Evolutionary conservation across 1,140 invertebrate species (phyloP), one percentile per base, ranked within the genome.

Genomic region (Euura saliciscinereae): DNA sequence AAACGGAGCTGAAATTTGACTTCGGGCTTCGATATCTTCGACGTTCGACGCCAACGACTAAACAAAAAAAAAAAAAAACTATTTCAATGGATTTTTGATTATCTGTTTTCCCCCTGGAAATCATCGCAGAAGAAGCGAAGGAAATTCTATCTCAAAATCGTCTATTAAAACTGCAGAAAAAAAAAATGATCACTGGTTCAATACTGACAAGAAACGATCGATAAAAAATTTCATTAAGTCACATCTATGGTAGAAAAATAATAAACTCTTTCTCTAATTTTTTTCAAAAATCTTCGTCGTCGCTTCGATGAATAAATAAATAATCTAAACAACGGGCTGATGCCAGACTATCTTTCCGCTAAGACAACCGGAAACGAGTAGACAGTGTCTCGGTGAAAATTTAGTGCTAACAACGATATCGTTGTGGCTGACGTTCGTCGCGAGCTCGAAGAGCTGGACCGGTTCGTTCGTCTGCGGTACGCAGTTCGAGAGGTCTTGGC

Each of bases 391-490:
- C 0, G 96, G 96, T 70, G 94, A 97, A 84, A 98, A 98, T 86
- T 95, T 96, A 70, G 95, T 96, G 82, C 95, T 94, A 42, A 98
- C 91, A n/a, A 98, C 96, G 69, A 95, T 92, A 79, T 96, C 93
- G 43, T 90, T 87, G 81, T 98, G 96, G 77, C 92, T 92, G 69
- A 92, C 88, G 76, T 91, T 93, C 6, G 91, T 91, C 2, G 91
- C 91, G 43, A 97, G 80, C 81, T 95, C 91, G 75, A 89, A 80
- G 70, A 92, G 79, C 78, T 89, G 75, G 82, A 88, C 77, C 86
- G 88, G 75, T 84, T 84, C 84, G 83, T 77, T 76, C 84, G 85
- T 77, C 71, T 77, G 59, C 11, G 91, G 90, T 2, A 92, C 90
- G 80, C 91, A 92, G 72, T 92, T 90, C 2, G 93, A 93, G 45